Base-by-base conservation (phyloP, 1,140 invertebrate species). In the Neelides sp. region DNA sequence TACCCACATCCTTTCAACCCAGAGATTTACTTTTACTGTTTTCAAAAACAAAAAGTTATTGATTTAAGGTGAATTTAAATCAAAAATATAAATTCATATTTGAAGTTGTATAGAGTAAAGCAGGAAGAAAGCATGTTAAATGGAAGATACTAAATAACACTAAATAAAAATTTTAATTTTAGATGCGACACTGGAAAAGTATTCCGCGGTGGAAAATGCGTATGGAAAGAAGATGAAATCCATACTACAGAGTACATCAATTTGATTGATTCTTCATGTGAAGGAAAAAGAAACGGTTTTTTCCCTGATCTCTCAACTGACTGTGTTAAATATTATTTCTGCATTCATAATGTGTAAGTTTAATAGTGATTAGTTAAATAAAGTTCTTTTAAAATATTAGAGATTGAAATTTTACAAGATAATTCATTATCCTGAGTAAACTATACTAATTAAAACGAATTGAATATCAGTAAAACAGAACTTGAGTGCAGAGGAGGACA, bases 1-100 rank as follows among this genome's bases (percentile, higher is more conserved):
- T 61, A 61, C 22, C 24, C 51, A 5, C 34, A 4, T 17, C 69
- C 73, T 54, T 7, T 62, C 68, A 43, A 67, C 71, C 4, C 68
- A 67, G 39, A 75, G 52, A 75, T 72, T 63, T 78, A 71, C 55
- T 74, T 71, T 59, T 74, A 72, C 58, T 77, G 75, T 63, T 66
- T 71, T 42, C 68, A 74, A 30, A 68, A 69, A 8, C 68, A 73
- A 34, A 68, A 74, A 35, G 62, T 75, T 7, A 71, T 72, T 2
- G 73, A 61, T 24, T 51, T 61, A 23, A 44, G n/a, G n/a, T n/a
- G n/a, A n/a, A n/a, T n/a, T n/a, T n/a, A n/a, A n/a, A n/a, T n/a
- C n/a, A n/a, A n/a, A n/a, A n/a, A n/a, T n/a, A n/a, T n/a, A n/a
- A n/a, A n/a, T n/a, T n/a, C n/a, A n/a, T n/a, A n/a, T n/a, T n/a